Evolutionary conservation across 2,888 invertebrate genomes (phyloP).

Genomic region (Spilosoma lubricipeda): DNA sequence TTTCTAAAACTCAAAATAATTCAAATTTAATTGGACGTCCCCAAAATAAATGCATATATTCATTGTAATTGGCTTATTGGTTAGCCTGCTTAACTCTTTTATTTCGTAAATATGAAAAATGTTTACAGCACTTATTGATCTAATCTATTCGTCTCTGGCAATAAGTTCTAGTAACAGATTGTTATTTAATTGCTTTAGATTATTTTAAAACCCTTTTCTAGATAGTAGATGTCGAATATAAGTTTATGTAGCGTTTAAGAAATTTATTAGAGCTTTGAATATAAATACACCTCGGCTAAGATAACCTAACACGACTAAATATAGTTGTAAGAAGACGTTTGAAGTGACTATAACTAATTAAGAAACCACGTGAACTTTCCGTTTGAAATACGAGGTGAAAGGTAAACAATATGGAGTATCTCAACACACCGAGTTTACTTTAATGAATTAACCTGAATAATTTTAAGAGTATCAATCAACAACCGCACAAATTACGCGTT

Average conservation of each 20-base stretch:
- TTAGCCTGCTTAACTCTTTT: neutral
- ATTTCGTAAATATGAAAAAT: neutral
- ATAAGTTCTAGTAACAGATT: neutral
- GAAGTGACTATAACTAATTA: slow-evolving; percentile 17
- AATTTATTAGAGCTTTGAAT: neutral
- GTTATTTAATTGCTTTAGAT: neutral
- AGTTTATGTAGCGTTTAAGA: neutral
- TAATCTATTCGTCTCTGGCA: neutral
- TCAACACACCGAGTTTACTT: slow-evolving; percentile 11
- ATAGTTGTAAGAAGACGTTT: slow-evolving; percentile 5
- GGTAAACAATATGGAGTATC: slow-evolving; percentile 19
- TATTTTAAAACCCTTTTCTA: neutral
- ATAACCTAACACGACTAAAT: neutral
- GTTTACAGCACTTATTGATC: neutral
- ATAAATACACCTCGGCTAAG: neutral
- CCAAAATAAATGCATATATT: neutral
- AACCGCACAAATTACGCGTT: slow-evolving; percentile 20
- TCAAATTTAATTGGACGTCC: neutral
- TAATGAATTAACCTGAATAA: slow-evolving; percentile 29
- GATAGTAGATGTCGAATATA: neutral
- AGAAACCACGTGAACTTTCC: slow-evolving; percentile 16
- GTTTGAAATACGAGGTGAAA: slow-evolving; percentile 18
- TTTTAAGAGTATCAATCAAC: slow-evolving; percentile 29
- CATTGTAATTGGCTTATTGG: neutral
- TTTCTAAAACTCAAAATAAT: neutral